phyloP scores from a whole-genome alignment of 2,797 vertebrate genomes.

The Fistularia commersonii region DNA sequence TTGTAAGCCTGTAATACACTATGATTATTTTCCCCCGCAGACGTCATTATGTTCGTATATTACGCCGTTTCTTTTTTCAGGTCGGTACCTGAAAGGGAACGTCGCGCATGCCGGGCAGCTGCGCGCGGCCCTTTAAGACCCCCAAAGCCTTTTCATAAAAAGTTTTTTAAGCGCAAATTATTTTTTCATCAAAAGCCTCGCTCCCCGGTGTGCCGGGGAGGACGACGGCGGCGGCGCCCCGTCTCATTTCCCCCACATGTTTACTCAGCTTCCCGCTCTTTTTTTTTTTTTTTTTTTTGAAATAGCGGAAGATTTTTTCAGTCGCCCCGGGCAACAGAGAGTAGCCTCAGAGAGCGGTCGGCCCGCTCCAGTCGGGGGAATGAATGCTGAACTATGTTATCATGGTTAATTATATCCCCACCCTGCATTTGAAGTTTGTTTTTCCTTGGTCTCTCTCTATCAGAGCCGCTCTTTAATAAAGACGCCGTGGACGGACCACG shows the following conservation, averaged over 20 bases:
- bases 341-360: slow-evolving; percentile 43
- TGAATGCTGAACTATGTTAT: slow-evolving; percentile 3
- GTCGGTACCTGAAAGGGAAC: slow-evolving; percentile 2
- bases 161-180: slow-evolving; percentile 34
- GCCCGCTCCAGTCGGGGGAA: slow-evolving; percentile 5
- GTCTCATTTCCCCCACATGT: slow-evolving; percentile 46
- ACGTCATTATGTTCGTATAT: slow-evolving; percentile 17
- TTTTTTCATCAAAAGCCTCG: slow-evolving; percentile 43
- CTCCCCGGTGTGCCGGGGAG: slow-evolving; percentile 30
- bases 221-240: slow-evolving; percentile 33
- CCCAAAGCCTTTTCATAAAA: slow-evolving; percentile 44
- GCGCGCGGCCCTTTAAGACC: slow-evolving; percentile 30
- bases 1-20: slow-evolving; percentile 1
- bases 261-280: slow-evolving; percentile 47
- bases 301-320: slow-evolving; percentile 47
- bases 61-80: slow-evolving; percentile 16
- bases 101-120: slow-evolving; percentile 49
- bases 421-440: slow-evolving; percentile 52
- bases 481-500: slow-evolving; percentile 28
- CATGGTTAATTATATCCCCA: slow-evolving; percentile 62
- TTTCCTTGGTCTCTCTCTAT: slow-evolving; percentile 25
- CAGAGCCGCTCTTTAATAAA: slow-evolving; percentile 37
- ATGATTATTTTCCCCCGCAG: slow-evolving; percentile 2
- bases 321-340: slow-evolving; percentile 59
- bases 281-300: slow-evolving; percentile 56